These are phyloP conservation scores for Dryas iulia DNA, from an alignment of 1,140 invertebrate species.

Conservation along the genomic window DNA sequence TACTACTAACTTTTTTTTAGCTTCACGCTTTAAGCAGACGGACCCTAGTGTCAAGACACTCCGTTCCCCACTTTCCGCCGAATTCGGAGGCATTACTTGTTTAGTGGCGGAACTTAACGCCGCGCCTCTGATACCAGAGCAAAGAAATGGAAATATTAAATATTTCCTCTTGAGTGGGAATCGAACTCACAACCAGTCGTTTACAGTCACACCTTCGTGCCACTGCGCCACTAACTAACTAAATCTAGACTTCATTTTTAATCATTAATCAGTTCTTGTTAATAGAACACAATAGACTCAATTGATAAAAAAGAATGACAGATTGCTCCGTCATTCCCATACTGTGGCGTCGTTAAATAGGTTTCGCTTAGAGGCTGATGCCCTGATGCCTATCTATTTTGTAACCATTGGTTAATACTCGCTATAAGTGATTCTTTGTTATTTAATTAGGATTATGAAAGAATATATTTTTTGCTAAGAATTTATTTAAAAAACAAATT, in stretches of 20 bases:
- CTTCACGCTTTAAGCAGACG: too few relatives aligned
- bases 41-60: too few relatives aligned
- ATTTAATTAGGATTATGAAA: neutral
- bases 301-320: conserved; percentile 37
- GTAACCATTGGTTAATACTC: conserved; percentile 40
- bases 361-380: conserved; percentile 29
- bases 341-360: conserved; percentile 22
- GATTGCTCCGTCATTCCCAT: conserved; percentile 33
- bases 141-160: too few relatives aligned
- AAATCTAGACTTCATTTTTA: conserved; percentile 28
- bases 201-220: too few relatives aligned
- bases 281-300: conserved; percentile 33
- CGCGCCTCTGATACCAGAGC: too few relatives aligned
- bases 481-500: neutral
- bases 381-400: conserved; percentile 39
- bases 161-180: too few relatives aligned
- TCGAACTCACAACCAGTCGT: too few relatives aligned
- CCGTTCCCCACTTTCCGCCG: too few relatives aligned
- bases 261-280: conserved; percentile 32
- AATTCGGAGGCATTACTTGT: too few relatives aligned
- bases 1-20: too few relatives aligned
- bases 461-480: neutral
- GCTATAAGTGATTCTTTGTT: conserved; percentile 36
- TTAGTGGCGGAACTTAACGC: too few relatives aligned
- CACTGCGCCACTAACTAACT: too few relatives aligned